Evolutionary conservation across 1,140 invertebrate genomes (phyloP).

Genomic region (Phortica variegata): DNA sequence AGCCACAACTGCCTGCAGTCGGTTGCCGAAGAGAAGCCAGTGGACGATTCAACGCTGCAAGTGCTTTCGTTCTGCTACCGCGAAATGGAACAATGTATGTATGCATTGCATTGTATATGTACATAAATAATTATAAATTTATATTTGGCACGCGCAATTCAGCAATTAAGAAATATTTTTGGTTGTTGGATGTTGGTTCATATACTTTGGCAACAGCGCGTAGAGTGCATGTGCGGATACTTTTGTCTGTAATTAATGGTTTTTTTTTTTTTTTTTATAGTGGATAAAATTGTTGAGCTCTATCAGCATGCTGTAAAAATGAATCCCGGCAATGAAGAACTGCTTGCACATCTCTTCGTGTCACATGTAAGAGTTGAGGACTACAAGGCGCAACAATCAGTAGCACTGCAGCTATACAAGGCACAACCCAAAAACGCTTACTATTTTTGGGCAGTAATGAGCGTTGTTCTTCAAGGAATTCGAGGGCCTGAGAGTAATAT

Average conservation of each 20-base stretch:
- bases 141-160: constrained; percentile 39
- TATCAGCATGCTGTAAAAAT: constrained; percentile 86
- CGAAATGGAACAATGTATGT: constrained; percentile 84
- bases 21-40: constrained; percentile 78
- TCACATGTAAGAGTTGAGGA: constrained; percentile 87
- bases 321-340: constrained; percentile 86
- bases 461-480: constrained; percentile 78
- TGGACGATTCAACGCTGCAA: constrained; percentile 90
- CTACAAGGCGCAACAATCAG: constrained; percentile 87
- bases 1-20: constrained; percentile 72
- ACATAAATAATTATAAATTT: constrained; percentile 14
- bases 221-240: no score
- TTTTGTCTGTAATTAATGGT: neutral
- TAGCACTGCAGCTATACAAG: constrained; percentile 87
- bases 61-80: constrained; percentile 95
- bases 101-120: neutral
- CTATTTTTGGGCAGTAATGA: constrained; percentile 97
- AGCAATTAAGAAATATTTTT: constrained; percentile 34
- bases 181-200: no score
- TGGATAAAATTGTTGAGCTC: constrained; percentile 82
- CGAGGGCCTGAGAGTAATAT: constrained; percentile 58
- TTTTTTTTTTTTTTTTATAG: constrained; percentile 60
- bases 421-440: constrained; percentile 92
- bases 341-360: constrained; percentile 93
- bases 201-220: no score